Base-by-base conservation (phyloP, 2,888 invertebrate species). In the Caenorhabditis angaria region DNA sequence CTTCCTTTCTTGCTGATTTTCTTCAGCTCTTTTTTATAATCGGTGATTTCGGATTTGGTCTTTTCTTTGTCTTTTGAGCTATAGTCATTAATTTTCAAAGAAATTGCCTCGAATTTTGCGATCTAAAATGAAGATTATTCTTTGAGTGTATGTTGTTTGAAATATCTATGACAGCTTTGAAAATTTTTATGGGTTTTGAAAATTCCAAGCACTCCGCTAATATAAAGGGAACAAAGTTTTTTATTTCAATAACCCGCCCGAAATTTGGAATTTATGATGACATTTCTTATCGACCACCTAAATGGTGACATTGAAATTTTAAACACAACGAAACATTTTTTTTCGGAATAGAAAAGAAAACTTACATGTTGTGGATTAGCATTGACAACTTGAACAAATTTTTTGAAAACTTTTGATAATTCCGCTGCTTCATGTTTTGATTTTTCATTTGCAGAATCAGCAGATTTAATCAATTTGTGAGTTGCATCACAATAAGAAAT, bases 11-110 rank as follows among this genome's bases (percentile, higher is more conserved):
- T 75, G 57, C 54, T 27, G 18, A 79, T 35, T 35, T 77, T 77
- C 55, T 79, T 79, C 41, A 70, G 75, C 27, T 70, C 65, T 48
- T 75, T 68, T 41, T 76, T 73, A 60, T 64, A 79, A 25, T 62
- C 63, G 2, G 56, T 12, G 20, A 59, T 62, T 25, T 69, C 69
- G 1, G 61, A 59, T n/a, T 79, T 79, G 61, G 75, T 29, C 61
- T 72, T 77, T 12, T 77, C 79, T 51, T 79, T 79, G 20, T 79
- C 79, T 22, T 75, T 70, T 48, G 29, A 61, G 57, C 72, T 69
- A 32, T 75, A 79, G 35, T 64, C 62, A 29, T 65, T 66, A n/a
- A 70, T 71, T 56, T 77, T 77, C 50, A 54, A 62, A 1, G 72
- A 69, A 41, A 77, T 57, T 4, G 59, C 57, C 20, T 65, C 65